Base-by-base conservation (phyloP, 2,888 invertebrate genomes). In the Cryptocephalus primarius region DNA sequence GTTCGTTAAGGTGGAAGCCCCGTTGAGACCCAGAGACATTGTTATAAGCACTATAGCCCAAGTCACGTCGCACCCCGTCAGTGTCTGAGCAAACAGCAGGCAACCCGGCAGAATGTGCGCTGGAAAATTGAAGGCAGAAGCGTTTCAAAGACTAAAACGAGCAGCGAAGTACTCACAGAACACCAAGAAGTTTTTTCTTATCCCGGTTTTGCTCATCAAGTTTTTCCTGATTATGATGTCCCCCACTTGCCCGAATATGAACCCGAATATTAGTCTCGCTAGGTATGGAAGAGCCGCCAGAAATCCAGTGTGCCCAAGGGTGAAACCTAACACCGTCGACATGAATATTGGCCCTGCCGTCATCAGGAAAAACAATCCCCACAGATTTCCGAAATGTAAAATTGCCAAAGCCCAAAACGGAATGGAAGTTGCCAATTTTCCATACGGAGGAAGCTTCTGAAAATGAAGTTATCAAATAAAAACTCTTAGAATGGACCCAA, bases 341-440 rank as follows among this genome's bases (percentile, higher is more conserved):
- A 87, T 75, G 62, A 82, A 87, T 56, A 83, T 81, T 8, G 86
- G 86, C 40, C 85, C 84, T 34, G 82, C 82, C 1, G 84, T 86
- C 69, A 86, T 77, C 42, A 85, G 75, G 62, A 87, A 84, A 66
- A 82, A 85, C 32, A 87, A 64, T 1, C 87, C 82, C 80, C 86
- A 87, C 48, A 85, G 69, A 60, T 83, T 87, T 36, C 87, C 87
- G 58, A 82, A 86, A 58, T 87, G 87, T 22, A 84, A 70, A 1
- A 82, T 57, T 9, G 75, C 56, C 60, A 87, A 72, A 0, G 83
- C 78, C 67, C 82, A 72, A 65, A 86, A 85, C 11, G 85, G 85
- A 41, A 83, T 53, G 0, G 85, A 86, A 1, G 75, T 65, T 11
- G 78, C 51, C 34, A 87, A 79, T 32, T 72, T 69, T 56, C 69